Conservation (phyloP, 2,888 invertebrate species). For the Panorpa germanica region DNA sequence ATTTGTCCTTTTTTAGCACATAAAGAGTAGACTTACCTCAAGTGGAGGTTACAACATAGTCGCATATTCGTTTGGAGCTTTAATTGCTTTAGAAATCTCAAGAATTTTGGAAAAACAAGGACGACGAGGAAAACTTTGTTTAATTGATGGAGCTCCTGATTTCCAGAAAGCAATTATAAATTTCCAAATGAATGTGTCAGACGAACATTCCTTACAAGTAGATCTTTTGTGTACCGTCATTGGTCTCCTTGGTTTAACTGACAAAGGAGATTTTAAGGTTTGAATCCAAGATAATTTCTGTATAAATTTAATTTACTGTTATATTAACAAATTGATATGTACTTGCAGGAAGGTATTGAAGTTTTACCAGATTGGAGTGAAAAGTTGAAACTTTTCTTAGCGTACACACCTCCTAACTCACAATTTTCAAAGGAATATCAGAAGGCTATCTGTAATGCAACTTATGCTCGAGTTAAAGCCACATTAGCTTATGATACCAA, state of each 20-base stretch:
- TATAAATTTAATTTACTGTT: no score
- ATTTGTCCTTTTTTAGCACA: slow-evolving; percentile 27
- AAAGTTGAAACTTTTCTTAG: no score
- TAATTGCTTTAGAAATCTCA: slow-evolving; percentile 60
- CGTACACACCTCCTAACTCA: slow-evolving; percentile 11
- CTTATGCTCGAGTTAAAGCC: slow-evolving; percentile 34
- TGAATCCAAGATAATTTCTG: no score
- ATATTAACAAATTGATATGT: no score
- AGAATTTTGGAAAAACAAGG: slow-evolving; percentile 48
- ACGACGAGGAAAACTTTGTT: slow-evolving; percentile 37
- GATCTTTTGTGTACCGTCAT: slow-evolving; percentile 34
- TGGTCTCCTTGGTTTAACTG: slow-evolving; percentile 27
- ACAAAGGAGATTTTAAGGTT: slow-evolving; percentile 24
- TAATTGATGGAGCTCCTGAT: slow-evolving; percentile 69
- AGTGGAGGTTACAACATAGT: slow-evolving; percentile 50
- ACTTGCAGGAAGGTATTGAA: no score
- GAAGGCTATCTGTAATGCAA: slow-evolving; percentile 19
- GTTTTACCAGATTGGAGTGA: no score
- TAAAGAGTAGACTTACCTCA: slow-evolving; percentile 34
- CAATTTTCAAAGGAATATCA: background rate
- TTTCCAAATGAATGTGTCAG: slow-evolving; percentile 26
- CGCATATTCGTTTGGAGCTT: slow-evolving; percentile 78
- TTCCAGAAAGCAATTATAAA: slow-evolving; percentile 36
- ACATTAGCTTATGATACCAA: slow-evolving; percentile 27
- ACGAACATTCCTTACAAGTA: slow-evolving; percentile 32